phyloP scores from a whole-genome alignment of 2,888 invertebrate species.

The Diarsia mendica region DNA sequence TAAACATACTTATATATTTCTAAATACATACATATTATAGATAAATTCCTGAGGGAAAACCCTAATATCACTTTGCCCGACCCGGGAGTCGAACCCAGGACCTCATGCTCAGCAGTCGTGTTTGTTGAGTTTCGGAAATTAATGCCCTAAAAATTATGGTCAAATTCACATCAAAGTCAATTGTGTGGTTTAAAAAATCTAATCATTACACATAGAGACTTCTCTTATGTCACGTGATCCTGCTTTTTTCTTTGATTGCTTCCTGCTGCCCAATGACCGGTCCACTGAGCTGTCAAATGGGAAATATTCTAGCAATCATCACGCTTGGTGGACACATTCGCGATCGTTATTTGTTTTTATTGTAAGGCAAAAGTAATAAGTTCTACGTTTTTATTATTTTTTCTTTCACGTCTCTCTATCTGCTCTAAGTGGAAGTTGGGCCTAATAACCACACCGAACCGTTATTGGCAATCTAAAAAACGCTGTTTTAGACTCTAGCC shows the following conservation, averaged over 20 bases:
- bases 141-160: background rate
- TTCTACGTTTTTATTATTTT: no score
- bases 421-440: background rate
- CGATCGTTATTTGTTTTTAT: slow-evolving; percentile 23
- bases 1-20: no score
- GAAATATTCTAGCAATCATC: slow-evolving; percentile 40
- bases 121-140: background rate
- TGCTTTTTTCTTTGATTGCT: slow-evolving; percentile 5
- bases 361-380: background rate
- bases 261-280: background rate
- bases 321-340: slow-evolving; percentile 12
- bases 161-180: background rate
- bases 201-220: background rate
- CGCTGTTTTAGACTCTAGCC: no score
- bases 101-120: no score
- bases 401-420: background rate
- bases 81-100: no score
- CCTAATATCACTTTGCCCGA: no score
- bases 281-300: slow-evolving; percentile 33
- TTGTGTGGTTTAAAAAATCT: background rate
- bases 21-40: no score
- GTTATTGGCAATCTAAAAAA: background rate
- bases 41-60: no score
- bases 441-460: background rate
- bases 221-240: background rate